Evolutionary conservation across 2,888 invertebrate genomes (phyloP).

Genomic region (Euzophera pinguis): DNA sequence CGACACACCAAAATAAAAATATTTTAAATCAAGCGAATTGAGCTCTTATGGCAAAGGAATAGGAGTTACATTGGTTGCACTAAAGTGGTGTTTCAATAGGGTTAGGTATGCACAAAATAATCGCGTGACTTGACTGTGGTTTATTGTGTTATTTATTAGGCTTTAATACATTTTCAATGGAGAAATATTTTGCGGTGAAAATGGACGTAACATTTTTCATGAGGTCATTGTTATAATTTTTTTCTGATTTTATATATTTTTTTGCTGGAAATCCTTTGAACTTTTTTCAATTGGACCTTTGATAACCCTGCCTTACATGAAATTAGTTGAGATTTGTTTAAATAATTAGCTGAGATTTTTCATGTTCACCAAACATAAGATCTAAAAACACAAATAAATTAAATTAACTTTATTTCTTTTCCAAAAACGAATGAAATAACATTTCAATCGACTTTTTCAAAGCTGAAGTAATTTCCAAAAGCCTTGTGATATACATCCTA

Average conservation of each 20-base stretch:
- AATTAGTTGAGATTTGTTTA: no score
- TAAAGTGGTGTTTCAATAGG: slow-evolving; percentile 1
- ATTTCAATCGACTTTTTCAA: no score
- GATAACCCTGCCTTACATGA: no score
- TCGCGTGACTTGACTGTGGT: slow-evolving; percentile 28
- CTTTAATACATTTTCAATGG: slow-evolving; percentile 27
- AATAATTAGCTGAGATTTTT: no score
- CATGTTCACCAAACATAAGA: no score
- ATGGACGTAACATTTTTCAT: neutral
- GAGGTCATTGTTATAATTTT: slow-evolving; percentile 3
- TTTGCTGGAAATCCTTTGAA: no score
- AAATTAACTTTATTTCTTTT: no score
- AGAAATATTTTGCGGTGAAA: slow-evolving; percentile 19
- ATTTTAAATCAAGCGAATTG: neutral
- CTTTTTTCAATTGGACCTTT: no score
- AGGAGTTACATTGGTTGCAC: neutral
- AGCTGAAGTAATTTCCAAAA: no score
- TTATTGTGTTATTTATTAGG: slow-evolving; percentile 29
- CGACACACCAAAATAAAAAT: slow-evolving; percentile 16
- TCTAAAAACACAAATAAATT: no score
- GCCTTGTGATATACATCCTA: no score
- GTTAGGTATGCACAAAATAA: slow-evolving; percentile 22
- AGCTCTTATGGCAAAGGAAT: neutral
- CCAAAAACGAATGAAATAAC: no score
- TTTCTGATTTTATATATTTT: neutral